phyloP scores from a whole-genome alignment of 2,113 vertebrate species.

The Cricetomys ansorgei region DNA sequence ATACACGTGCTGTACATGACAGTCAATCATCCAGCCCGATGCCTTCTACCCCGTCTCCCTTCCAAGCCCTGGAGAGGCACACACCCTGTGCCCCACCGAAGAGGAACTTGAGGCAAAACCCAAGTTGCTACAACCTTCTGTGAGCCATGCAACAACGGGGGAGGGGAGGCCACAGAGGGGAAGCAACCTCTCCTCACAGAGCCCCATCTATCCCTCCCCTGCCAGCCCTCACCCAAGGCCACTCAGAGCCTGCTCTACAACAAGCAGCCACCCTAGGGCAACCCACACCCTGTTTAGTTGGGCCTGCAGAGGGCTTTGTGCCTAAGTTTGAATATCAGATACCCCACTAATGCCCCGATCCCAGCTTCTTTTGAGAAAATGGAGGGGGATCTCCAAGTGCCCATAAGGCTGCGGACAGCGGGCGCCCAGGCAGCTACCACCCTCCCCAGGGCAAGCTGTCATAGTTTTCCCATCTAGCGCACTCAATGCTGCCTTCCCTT shows the following conservation, averaged over 20 bases:
- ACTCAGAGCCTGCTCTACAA: fast-evolving
- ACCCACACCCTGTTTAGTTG: neutral
- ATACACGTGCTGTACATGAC: neutral
- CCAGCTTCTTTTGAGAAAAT: neutral
- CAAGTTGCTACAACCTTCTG: conserved; percentile 49
- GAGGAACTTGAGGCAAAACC: conserved; percentile 61
- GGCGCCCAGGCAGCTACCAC: fast-evolving
- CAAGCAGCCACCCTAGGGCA: fast-evolving
- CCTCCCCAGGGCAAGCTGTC: fast-evolving
- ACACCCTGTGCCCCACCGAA: neutral
- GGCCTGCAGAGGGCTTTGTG: neutral
- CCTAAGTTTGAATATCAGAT: neutral
- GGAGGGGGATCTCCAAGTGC: neutral
- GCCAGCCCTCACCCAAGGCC: neutral
- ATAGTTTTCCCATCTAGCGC: neutral
- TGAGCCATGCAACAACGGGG: neutral
- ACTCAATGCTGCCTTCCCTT: neutral
- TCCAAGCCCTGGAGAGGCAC: neutral
- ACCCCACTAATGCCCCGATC: neutral
- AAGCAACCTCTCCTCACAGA: neutral
- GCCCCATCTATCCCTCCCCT: neutral
- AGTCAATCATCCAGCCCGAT: neutral
- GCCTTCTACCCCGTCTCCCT: neutral
- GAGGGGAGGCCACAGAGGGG: neutral
- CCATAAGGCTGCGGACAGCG: neutral